Evolutionary conservation across 2,113 vertebrate species (phyloP), one percentile per base, ranked within the genome.

Genomic region (Acinonyx jubatus): DNA sequence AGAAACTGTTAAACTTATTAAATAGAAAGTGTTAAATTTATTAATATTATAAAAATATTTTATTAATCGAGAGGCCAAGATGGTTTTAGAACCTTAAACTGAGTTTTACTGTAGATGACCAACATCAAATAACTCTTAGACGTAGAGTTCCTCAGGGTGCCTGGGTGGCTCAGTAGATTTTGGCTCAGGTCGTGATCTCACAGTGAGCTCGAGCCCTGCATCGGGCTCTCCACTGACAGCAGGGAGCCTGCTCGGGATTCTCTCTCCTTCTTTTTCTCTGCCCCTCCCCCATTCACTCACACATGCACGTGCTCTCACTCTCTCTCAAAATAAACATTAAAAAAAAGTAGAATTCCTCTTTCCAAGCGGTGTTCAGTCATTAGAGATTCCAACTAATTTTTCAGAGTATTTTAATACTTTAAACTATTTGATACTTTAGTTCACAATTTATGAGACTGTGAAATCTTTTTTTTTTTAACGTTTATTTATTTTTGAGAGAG

Each of bases 31-130:
- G 41, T 41, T 85, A 65, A 38, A 4, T 68, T 13, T 81, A 65
- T 69, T 66, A 45, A 52, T 81, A n/a, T 73, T 36, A 36, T 45
- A 71, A 84, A 92, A 78, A 84, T n/a, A 50, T 23, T 23, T 55
- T 96, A 27, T 68, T 88, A 83, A 41, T 83, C 80, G 80, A 27
- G 76, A 74, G 45, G 10, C 71, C 48, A 61, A 9, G 66, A 33
- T 57, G 61, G 7, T 57, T 65, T 94, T 76, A 19, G 12, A 88
- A 36, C 65, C 5, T 65, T 79, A 65, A 65, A n/a, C 12, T 69
- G 25, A 73, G 29, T 69, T 79, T 69, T 63, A 13, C n/a, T 83
- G 2, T 15, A 88, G 45, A 76, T 71, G 61, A 36, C 23, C 52
- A 92, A 31, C n/a, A 23, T 74, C 48, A 73, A 19, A 15, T 36